These are phyloP conservation scores for Cephus nigrinus DNA, from an alignment of 2,888 invertebrate species.

Conservation along the genomic window DNA sequence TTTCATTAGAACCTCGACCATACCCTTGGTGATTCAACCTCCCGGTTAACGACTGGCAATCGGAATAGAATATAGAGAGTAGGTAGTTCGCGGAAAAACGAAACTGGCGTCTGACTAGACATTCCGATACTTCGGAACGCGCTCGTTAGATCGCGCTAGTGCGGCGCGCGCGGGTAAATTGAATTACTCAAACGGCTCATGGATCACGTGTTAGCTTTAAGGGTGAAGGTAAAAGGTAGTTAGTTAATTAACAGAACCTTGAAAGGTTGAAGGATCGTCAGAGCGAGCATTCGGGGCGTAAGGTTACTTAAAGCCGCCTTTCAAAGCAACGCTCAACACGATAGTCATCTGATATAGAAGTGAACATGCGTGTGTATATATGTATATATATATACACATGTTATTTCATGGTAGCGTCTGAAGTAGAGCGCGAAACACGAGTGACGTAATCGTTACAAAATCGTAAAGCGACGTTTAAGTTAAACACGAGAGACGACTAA, in stretches of 20 bases:
- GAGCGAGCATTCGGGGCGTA: neutral
- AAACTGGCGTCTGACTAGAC: neutral
- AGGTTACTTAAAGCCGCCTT: neutral
- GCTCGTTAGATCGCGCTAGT: neutral
- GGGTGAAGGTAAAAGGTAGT: neutral
- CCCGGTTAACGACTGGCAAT: neutral
- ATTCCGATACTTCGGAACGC: neutral
- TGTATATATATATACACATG: neutral
- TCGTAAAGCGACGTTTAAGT: neutral
- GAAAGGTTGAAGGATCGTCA: neutral
- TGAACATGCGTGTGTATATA: neutral
- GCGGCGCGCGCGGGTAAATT: neutral
- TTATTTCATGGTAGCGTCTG: neutral
- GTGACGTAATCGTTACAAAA: neutral
- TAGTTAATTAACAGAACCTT: neutral
- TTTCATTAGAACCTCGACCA: neutral
- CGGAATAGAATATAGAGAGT: neutral
- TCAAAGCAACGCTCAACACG: neutral
- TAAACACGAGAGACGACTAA: neutral
- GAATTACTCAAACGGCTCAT: neutral
- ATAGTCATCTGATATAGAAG: neutral
- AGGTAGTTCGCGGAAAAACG: neutral
- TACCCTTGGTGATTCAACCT: neutral
- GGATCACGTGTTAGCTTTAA: neutral
- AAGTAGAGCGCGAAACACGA: neutral